Conservation (phyloP, 2,797 vertebrate genomes). For the Myotis findleyi region DNA sequence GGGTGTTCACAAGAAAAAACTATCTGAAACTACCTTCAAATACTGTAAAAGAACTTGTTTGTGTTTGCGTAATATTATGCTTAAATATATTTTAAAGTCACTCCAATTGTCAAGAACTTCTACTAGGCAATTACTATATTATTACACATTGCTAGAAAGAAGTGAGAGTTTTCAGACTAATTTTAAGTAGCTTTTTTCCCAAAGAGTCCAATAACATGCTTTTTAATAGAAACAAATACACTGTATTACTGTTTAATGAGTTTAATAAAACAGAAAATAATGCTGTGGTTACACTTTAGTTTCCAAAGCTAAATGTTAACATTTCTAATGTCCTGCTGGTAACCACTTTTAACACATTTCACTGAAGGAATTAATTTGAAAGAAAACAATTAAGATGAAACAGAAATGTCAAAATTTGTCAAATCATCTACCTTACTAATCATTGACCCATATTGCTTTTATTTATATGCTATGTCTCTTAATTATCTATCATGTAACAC, state of each 20-base stretch:
- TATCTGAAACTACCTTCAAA: neutral
- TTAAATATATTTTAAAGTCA: constrained; percentile 32
- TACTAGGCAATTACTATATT: neutral
- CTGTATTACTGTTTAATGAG: neutral
- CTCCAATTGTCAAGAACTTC: neutral
- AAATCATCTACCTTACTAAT: neutral
- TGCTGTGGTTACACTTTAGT: constrained; percentile 13
- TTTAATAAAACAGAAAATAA: constrained; percentile 59
- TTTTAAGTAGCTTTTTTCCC: constrained; percentile 17
- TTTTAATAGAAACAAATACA: constrained; percentile 43
- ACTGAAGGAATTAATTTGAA: neutral
- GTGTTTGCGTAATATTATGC: neutral
- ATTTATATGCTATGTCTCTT: neutral
- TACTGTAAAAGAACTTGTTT: neutral
- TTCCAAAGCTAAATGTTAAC: constrained; percentile 18
- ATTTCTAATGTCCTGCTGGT: constrained; percentile 28
- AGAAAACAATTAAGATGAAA: constrained; percentile 20
- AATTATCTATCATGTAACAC: neutral
- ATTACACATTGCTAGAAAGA: neutral
- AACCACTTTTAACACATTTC: constrained; percentile 11
- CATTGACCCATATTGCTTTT: neutral
- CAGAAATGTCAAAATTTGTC: neutral
- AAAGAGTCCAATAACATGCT: neutral
- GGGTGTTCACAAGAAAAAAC: neutral
- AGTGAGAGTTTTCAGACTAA: constrained; percentile 24